Base-by-base conservation (phyloP, 2,113 vertebrate species). In the Xenus cinereus region DNA sequence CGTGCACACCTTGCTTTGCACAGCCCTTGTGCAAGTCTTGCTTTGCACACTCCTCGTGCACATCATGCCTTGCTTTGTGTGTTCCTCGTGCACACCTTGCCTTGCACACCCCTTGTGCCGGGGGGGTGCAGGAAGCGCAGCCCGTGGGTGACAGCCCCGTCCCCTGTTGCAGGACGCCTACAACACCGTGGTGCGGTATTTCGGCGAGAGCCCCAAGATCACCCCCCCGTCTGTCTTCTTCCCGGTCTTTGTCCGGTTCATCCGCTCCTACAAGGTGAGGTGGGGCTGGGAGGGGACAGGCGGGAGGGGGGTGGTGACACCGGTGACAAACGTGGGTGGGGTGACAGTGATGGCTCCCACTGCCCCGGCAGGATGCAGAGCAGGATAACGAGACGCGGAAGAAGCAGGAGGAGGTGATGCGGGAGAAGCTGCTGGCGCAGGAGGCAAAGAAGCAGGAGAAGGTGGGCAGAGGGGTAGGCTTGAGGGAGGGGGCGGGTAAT, bases 141-240 rank as follows among this genome's bases (percentile, higher is more conserved):
- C 39, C 5, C 8, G 0, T 4, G 5, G 8, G 32, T 67, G 51
- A 92, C 50, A 14, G 0, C 56, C 6, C 50, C 2, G 0, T 41
- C 48, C 84, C 93, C 23, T 27, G 80, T 87, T 74, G 76, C 97
- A 99, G 99, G 99, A 99, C 85, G 99, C 99, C 95, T 99, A 99
- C 93, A 99, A 98, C 96, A 98, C 98, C 4, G 99, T 99, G 93
- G 99, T 99, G 90, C 98, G 98, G 95, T 99, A 99, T 98, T 99
- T 99, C 4, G 99, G 99, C 1, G 99, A 99, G 98, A 99, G 98
- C 87, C 98, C 99, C 95, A 99, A 99, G 98, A 99, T 99, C 2
- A 99, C 99, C 37, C 99, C 99, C 7, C 99, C 99, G 5, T 99
- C 99, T 0, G 98, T 99, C 43, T 99, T 99, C 98, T 99, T 99